These are phyloP conservation scores for Drosophila cardini DNA, from an alignment of 1,140 invertebrate species.

Conservation along the genomic window DNA sequence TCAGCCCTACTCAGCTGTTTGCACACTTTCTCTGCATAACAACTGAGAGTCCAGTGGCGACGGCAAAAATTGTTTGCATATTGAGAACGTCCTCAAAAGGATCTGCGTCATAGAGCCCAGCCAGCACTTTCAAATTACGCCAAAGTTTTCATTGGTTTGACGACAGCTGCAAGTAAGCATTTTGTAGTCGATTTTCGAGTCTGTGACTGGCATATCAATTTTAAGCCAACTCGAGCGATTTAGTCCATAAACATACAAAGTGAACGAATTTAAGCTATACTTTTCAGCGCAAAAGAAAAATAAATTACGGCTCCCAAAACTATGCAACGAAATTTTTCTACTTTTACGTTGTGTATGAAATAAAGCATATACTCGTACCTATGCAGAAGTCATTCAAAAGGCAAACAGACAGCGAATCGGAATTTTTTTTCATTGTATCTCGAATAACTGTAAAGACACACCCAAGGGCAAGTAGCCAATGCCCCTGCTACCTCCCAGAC, in stretches of 20 bases:
- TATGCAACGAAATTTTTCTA: too few species aligned
- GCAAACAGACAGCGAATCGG: conserved; percentile 4
- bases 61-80: conserved; percentile 39
- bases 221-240: not conserved
- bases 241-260: too few species aligned
- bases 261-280: too few species aligned
- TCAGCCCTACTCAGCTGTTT: conserved; percentile 48
- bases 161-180: conserved; percentile 52
- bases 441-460: conserved; percentile 1
- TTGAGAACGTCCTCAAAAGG: conserved; percentile 59
- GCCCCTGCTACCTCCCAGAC: not conserved
- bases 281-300: too few species aligned
- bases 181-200: conserved; percentile 39
- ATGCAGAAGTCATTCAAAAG: not conserved
- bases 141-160: conserved; percentile 14
- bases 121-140: conserved; percentile 16
- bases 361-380: not conserved
- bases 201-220: conserved; percentile 10
- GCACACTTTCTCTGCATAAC: conserved; percentile 42
- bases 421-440: conserved; percentile 26
- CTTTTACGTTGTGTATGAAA: not conserved
- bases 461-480: conserved; percentile 11
- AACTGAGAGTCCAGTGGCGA: conserved; percentile 11
- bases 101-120: conserved; percentile 55
- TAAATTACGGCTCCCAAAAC: too few species aligned